Evolutionary conservation across 2,888 invertebrate species (phyloP), one percentile per base, ranked within the genome.

Genomic region (Elmis aenea): DNA sequence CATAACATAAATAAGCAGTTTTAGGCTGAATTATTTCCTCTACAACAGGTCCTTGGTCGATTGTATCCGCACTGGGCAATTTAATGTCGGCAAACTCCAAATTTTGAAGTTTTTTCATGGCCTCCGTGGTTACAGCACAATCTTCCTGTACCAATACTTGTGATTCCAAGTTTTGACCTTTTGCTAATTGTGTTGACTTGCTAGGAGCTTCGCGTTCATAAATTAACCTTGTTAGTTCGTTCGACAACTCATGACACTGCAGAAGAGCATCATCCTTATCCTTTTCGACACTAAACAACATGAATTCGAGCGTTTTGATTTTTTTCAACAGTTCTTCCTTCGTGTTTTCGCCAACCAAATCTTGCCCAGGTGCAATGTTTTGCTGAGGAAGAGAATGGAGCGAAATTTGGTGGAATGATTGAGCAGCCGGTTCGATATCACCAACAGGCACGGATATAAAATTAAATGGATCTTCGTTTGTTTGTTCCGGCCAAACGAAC

Each of bases 201-300:
- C 11, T 36, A 13, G 10, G 13, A 13, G 33, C 40, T 42, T 59
- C 50, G 24, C 50, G 48, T 42, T 59, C 53, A 26, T 54, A 57
- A 5, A 69, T 51, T 10, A 67, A 48, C 29, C 52, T 46, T 1
- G 64, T 56, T 2, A 69, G 48, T 54, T 67, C 65, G 33, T 61
- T 60, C 2, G 63, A 54, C 45, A 69, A 55, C 42, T 61, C 57
- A 16, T 63, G 58, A 35, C 66, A 66, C 47, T 67, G 63, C 5
- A 49, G 34, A 13, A 64, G 34, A 8, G 66, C 57, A 26, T 62
- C 59, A 14, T 67, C 61, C 33, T 66, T 67, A 48, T 67, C 66
- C 49, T 63, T 59, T 43, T 69, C 67, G 2, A 59, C 52, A 36
- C 62, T 62, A 25, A 64, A 66, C 21, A 72, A 53, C 38, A 69